These are phyloP conservation scores for Eumeta japonica DNA, from an alignment of 1,140 invertebrate species.

Conservation along the genomic window DNA sequence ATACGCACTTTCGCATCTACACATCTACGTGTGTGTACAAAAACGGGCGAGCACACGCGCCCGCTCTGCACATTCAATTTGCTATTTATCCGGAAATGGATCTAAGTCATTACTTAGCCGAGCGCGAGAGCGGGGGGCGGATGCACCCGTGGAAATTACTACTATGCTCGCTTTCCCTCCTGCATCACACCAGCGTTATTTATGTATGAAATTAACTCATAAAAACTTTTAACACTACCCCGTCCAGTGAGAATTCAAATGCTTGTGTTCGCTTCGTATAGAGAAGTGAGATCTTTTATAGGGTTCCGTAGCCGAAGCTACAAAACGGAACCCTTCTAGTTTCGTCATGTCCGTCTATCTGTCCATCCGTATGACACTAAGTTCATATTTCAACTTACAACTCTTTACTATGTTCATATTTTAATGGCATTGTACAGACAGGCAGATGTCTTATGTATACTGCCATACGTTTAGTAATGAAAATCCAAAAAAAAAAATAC, in stretches of 20 bases:
- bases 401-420: no score
- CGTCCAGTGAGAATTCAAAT: not conserved
- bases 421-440: no score
- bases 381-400: no score
- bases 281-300: no score
- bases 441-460: no score
- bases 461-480: no score
- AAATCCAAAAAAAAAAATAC: no score
- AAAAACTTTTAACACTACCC: slow-evolving; percentile 1
- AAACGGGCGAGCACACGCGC: slow-evolving; percentile 3
- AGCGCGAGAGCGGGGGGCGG: slow-evolving; percentile 42
- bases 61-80: slow-evolving; percentile 50
- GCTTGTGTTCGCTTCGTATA: not conserved
- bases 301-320: no score
- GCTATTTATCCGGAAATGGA: slow-evolving; percentile 58
- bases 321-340: no score
- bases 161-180: slow-evolving; percentile 10
- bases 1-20: not conserved
- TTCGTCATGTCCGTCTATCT: no score
- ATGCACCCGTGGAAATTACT: slow-evolving; percentile 49
- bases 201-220: not conserved
- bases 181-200: not conserved
- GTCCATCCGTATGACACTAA: no score
- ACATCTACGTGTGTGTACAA: slow-evolving; percentile 7
- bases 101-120: slow-evolving; percentile 57